Percentiles rank a stretch among this genome's conserved stretches.
These are phyloP conservation scores for Agapostemon virescens DNA, from an alignment of 2,888 invertebrate genomes.

Conservation along the genomic window DNA sequence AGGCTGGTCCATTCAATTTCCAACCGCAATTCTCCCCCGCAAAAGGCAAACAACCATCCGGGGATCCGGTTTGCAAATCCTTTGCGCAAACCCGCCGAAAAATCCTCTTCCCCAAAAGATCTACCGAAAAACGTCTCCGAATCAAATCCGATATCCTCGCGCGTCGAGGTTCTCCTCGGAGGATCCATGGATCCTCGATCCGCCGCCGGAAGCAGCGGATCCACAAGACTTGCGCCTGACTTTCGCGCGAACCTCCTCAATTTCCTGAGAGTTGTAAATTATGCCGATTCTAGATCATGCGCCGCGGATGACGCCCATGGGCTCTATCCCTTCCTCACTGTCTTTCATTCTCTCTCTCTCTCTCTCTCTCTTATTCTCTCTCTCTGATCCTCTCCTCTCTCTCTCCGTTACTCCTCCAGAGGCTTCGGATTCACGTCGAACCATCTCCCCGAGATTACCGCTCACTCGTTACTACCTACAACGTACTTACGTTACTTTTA, in stretches of 20 bases:
- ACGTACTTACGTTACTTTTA: slow-evolving; percentile 78
- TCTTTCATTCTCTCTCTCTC: slow-evolving; percentile 20
- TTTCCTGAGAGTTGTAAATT: slow-evolving; percentile 68
- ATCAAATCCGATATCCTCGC: not conserved
- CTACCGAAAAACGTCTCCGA: too few relatives aligned
- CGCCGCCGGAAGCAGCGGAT: slow-evolving; percentile 47
- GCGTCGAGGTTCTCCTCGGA: not conserved
- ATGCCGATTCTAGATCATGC: slow-evolving; percentile 63
- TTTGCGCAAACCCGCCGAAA: not conserved
- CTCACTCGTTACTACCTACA: slow-evolving; percentile 78
- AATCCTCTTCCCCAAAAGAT: too few relatives aligned
- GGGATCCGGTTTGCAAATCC: not conserved
- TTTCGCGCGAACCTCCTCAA: slow-evolving; percentile 60
- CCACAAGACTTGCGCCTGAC: too few relatives aligned
- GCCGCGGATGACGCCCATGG: slow-evolving; percentile 71
- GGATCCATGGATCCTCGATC: slow-evolving; percentile 17
- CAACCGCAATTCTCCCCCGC: not conserved
- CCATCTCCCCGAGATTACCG: slow-evolving; percentile 73
- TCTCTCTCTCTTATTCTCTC: slow-evolving; percentile 20
- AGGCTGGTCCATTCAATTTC: slow-evolving; percentile 28
- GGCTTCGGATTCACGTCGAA: slow-evolving; percentile 23
- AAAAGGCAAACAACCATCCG: not conserved
- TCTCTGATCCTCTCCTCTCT: not conserved
- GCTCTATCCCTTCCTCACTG: slow-evolving; percentile 28
- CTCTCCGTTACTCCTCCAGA: slow-evolving; percentile 1